Percentiles rank a stretch among this genome's conserved stretches.
phyloP scores from a whole-genome alignment of 2,113 vertebrate species.

The Nothoprocta pentlandii region DNA sequence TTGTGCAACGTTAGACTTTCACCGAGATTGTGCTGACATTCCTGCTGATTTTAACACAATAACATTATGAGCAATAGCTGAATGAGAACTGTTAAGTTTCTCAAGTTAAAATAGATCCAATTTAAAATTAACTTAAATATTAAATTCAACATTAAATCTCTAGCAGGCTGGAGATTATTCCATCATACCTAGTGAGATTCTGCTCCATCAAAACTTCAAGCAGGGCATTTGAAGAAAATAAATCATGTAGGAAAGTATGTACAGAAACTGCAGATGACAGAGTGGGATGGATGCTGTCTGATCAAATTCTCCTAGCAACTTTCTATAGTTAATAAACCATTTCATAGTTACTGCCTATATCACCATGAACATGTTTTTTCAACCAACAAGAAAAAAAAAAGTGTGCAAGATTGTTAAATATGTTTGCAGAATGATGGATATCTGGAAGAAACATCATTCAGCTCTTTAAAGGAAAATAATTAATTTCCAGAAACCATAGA shows the following conservation, averaged over 20 bases:
- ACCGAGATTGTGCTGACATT: not conserved
- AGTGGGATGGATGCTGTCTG: not conserved
- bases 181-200: not conserved
- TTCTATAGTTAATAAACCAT: not conserved
- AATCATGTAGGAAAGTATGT: not conserved
- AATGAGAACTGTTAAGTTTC: not conserved
- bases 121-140: not conserved
- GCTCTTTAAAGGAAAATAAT: not conserved
- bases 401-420: not conserved
- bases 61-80: not conserved
- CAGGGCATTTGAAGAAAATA: not conserved
- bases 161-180: not conserved
- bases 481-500: rapidly evolving
- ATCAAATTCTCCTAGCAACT: not conserved
- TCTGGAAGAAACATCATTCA: not conserved
- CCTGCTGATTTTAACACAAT: not conserved
- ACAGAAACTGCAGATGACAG: not conserved
- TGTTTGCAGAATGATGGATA: not conserved
- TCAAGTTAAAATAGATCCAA: not conserved
- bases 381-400: not conserved
- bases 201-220: not conserved
- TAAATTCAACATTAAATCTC: not conserved
- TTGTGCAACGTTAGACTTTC: not conserved
- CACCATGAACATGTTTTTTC: not conserved
- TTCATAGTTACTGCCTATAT: not conserved